A percentile compares a stretch with the other conserved stretches of the same genome.
Conservation (phyloP, 2,797 vertebrate genomes). For the Sebastes hopkinsi region DNA sequence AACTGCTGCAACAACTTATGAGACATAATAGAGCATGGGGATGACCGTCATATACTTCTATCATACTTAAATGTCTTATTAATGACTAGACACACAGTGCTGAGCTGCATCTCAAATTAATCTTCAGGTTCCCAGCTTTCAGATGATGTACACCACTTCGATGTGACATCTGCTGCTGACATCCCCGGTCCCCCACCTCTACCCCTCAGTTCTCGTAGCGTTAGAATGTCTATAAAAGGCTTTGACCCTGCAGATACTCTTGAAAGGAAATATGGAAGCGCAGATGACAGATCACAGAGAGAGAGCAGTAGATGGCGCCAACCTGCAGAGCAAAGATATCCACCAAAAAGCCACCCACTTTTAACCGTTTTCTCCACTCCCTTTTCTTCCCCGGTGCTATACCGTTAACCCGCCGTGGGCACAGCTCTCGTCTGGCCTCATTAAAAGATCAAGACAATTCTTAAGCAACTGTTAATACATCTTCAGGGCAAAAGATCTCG, state of each 20-base stretch:
- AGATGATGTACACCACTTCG: too few species aligned
- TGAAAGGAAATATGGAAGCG: neutral
- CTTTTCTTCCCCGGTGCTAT: conserved; percentile 36
- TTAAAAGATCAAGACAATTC: conserved; percentile 79
- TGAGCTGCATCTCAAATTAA: too few species aligned
- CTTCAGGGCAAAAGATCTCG: conserved; percentile 67
- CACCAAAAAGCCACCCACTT: conserved; percentile 3
- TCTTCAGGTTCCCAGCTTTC: too few species aligned
- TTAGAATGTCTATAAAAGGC: neutral
- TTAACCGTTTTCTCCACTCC: conserved; percentile 16
- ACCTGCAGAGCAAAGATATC: conserved; percentile 40
- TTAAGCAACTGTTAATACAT: conserved; percentile 71
- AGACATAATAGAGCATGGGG: too few species aligned
- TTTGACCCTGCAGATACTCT: conserved; percentile 10
- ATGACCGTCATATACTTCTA: too few species aligned
- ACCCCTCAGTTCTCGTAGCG: too few species aligned
- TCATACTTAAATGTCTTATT: too few species aligned
- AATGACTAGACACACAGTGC: too few species aligned
- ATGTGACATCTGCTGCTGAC: too few species aligned
- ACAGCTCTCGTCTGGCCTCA: conserved; percentile 67
- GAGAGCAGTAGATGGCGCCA: conserved; percentile 73
- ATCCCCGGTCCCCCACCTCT: too few species aligned
- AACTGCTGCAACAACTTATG: too few species aligned
- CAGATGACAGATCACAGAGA: conserved; percentile 19
- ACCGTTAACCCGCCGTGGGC: conserved; percentile 62